A percentile compares a stretch with the other conserved stretches of the same genome.
Evolutionary conservation across 2,888 invertebrate genomes (phyloP).

Genomic region (Myathropa florea): DNA sequence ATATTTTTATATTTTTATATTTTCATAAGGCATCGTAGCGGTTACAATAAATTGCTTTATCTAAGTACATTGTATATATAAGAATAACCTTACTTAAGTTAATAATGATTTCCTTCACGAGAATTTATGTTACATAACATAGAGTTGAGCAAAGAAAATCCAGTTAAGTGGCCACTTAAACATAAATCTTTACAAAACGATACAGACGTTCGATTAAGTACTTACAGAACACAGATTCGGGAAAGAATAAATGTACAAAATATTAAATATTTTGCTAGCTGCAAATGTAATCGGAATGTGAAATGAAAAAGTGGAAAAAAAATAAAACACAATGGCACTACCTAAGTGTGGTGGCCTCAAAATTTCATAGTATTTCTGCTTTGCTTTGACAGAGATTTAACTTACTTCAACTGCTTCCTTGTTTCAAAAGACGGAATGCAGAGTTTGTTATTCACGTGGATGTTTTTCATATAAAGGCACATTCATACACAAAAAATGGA

Average conservation of each 20-base stretch:
- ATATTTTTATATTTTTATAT: slow-evolving; percentile 54
- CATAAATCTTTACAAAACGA: slow-evolving; percentile 48
- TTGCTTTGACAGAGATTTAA: neutral
- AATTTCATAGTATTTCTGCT: neutral
- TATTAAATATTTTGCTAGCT: slow-evolving; percentile 38
- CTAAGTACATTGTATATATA: slow-evolving; percentile 42
- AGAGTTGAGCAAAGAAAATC: slow-evolving; percentile 15
- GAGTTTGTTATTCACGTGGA: neutral
- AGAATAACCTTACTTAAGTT: slow-evolving; percentile 30
- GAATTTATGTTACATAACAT: slow-evolving; percentile 35
- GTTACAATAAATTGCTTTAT: slow-evolving; percentile 52
- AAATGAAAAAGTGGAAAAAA: neutral
- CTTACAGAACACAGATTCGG: slow-evolving; percentile 24
- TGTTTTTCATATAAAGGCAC: neutral
- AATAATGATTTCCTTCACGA: slow-evolving; percentile 30
- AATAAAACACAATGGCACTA: slow-evolving; percentile 44
- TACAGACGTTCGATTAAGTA: slow-evolving; percentile 27
- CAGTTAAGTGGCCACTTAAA: slow-evolving; percentile 36
- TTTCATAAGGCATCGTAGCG: slow-evolving; percentile 65
- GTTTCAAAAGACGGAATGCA: neutral
- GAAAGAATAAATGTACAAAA: slow-evolving; percentile 21
- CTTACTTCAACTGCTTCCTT: neutral
- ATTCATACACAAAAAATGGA: neutral
- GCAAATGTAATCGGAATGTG: neutral
- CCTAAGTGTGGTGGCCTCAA: slow-evolving; percentile 32